These are phyloP conservation scores for Motacilla alba DNA, from an alignment of 2,113 vertebrate species.

Conservation along the genomic window DNA sequence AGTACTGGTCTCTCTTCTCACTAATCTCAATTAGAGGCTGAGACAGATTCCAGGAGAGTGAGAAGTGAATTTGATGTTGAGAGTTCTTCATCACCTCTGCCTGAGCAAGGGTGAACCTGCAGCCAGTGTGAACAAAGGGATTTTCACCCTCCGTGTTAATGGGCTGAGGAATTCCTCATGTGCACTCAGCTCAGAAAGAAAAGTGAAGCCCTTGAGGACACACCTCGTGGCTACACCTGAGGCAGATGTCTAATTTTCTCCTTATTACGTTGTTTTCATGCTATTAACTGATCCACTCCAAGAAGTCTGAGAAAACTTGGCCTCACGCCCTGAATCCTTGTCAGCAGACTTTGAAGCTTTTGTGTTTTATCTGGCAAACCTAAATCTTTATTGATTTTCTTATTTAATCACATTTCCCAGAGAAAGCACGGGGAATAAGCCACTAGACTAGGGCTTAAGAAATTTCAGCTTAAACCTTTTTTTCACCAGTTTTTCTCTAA, in stretches of 20 bases:
- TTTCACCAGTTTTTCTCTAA: not conserved
- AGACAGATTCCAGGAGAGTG: not conserved
- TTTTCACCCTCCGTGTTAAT: not conserved
- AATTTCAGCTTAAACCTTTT: slow-evolving; percentile 28
- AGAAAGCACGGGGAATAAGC: slow-evolving; percentile 31
- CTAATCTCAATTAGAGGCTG: not conserved
- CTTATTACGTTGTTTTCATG: slow-evolving; percentile 48
- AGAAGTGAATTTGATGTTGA: not conserved
- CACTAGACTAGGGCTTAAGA: slow-evolving; percentile 27
- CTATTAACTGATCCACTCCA: slow-evolving; percentile 48
- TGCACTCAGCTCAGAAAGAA: not conserved
- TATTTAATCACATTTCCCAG: slow-evolving; percentile 59
- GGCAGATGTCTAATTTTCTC: slow-evolving; percentile 36
- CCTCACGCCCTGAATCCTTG: slow-evolving; percentile 44
- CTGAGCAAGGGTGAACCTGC: not conserved
- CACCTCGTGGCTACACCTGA: not conserved
- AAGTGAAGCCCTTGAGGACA: not conserved
- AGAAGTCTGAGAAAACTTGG: not conserved
- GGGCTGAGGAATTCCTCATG: not conserved
- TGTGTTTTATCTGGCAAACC: slow-evolving; percentile 56
- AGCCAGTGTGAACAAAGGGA: not conserved
- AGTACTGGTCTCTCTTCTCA: not conserved
- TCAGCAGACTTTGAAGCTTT: slow-evolving; percentile 46
- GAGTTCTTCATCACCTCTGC: not conserved
- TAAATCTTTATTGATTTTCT: slow-evolving; percentile 67